A percentile compares a stretch with the other conserved stretches of the same genome.
Conservation (phyloP, 1,140 invertebrate species). For the Calosoma granatense region DNA sequence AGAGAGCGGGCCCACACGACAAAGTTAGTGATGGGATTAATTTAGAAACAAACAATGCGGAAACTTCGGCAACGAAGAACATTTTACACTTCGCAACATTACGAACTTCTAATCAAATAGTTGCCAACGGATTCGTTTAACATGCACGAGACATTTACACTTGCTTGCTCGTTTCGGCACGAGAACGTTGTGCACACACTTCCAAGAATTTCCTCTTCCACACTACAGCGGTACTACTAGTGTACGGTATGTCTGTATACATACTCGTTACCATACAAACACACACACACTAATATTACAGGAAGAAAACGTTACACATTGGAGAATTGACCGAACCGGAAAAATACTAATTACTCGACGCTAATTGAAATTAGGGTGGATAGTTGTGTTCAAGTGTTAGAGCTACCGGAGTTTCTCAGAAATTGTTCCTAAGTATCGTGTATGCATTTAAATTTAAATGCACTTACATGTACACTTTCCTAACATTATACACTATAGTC, state of each 20-base stretch:
- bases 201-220: no score
- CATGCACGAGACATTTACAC: not conserved
- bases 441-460: no score
- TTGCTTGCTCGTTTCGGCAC: not conserved
- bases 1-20: not conserved
- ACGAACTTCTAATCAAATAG: constrained; percentile 1
- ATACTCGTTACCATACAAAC: no score
- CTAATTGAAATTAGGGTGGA: no score
- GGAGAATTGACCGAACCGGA: not conserved
- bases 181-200: no score
- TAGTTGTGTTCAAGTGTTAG: no score
- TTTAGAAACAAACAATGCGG: constrained; percentile 6
- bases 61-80: not conserved
- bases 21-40: constrained; percentile 2
- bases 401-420: no score
- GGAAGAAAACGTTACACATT: not conserved
- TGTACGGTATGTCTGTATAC: no score
- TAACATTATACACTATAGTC: no score
- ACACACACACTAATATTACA: not conserved
- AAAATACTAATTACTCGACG: not conserved
- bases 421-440: no score
- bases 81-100: not conserved
- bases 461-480: no score
- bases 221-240: no score
- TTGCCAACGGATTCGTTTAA: not conserved